Evolutionary conservation across 2,888 invertebrate genomes (phyloP), one percentile per base, ranked within the genome.

Genomic region (Xylocampa areola): DNA sequence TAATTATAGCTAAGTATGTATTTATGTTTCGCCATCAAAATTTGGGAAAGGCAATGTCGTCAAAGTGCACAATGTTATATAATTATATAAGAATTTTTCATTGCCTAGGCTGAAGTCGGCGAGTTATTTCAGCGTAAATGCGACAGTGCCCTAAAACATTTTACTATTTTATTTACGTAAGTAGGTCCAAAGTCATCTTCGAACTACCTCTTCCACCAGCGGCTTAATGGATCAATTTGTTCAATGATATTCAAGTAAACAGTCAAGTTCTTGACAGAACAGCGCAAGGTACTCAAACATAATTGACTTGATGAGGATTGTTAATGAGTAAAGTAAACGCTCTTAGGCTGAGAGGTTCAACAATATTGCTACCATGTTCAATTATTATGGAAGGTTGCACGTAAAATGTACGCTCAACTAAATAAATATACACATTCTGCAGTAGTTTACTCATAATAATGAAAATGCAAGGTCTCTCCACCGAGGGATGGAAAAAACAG

Each of bases 281-380:
- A 60, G 30, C 37, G 54, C 14, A 32, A n/a, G n/a, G 54, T 60
- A 51, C 54, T 61, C 30, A 54, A 54, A 41, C 54, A 21, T 68
- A 68, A 68, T 68, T 52, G 55, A 62, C 32, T 67, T 47, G 57
- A 68, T 23, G 57, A 62, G 49, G 17, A 43, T n/a, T 50, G 25
- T 11, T 68, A 68, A 68, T 67, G 49, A 67, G 57, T 62, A 50
- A 47, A 41, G 63, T 41, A 62, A 63, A 67, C 35, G 33, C 45
- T 44, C 40, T 45, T 19, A 29, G 16, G 25, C 7, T 53, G 11
- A 68, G 51, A 39, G 43, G 2, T 48, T 50, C 2, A 25, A 54
- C 55, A 41, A 30, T 49, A 17, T 19, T 35, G 49, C 54, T 54
- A 41, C 16, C 57, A 62, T 49, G 27, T 29, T 6, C 2, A 32